Base-by-base conservation (phyloP, 2,797 vertebrate species). In the Streptopelia turtur region DNA sequence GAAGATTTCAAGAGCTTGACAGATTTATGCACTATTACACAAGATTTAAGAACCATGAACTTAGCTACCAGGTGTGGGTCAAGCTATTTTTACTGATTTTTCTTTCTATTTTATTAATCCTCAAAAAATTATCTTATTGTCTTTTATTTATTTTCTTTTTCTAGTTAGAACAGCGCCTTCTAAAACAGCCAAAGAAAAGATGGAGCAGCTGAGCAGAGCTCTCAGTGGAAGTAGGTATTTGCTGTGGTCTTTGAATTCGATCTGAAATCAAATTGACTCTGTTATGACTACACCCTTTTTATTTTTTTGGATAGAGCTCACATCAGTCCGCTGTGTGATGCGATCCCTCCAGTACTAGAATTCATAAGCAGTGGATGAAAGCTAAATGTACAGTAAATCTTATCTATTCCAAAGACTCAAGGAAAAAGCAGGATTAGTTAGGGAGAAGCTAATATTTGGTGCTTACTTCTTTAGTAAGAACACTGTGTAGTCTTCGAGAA, bases 11-110 rank as follows among this genome's bases (percentile, higher is more conserved):
- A 97, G 99, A 99, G 97, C 98, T 99, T 93, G 99, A 99, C 94
- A 99, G 99, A 90, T 99, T 99, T 98, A 99, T 99, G 99, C 99
- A 99, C 97, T 99, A 99, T 96, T 99, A 99, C 79, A 99, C 99
- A 84, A 99, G 99, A 97, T 99, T 99, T 97, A 99, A 99, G 98
- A 99, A 99, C 98, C 99, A 99, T 49, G 99, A 99, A 97, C 99
- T 99, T 98, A 99, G 99, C 97, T 99, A 99, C 96, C 98, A 99
- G 99, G 99, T 99, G 97, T 97, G 97, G 88, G 9, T 93, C 76
- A 83, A 93, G 74, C 81, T 21, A 56, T 84, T 94, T 93, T 72
- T 87, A 33, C 37, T 65, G 22, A 81, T 59, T 63, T 83, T 78
- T 72, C 6, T 80, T 90, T 68, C 45, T 79, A 4, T 45, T 94